These are phyloP conservation scores for Drosophila meridiana DNA, from an alignment of 2,888 invertebrate genomes.

Conservation along the genomic window DNA sequence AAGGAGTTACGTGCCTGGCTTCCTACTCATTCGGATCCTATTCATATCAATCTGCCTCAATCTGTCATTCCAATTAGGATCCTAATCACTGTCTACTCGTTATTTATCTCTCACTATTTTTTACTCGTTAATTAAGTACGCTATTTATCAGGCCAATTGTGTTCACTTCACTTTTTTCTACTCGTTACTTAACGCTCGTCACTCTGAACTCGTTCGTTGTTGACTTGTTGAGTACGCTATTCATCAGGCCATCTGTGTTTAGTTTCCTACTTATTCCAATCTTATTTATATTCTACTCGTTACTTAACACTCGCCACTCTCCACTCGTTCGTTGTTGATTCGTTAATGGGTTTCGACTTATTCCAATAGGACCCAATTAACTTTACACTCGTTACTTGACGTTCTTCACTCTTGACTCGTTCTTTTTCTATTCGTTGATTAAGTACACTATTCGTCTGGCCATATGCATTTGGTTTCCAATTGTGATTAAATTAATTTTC, in stretches of 20 bases:
- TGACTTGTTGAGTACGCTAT: not conserved
- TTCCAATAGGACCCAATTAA: too few relatives aligned
- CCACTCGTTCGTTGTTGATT: too few relatives aligned
- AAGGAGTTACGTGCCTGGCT: constrained; percentile 3
- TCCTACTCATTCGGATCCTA: not conserved
- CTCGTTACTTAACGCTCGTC: too few relatives aligned
- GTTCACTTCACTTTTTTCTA: too few relatives aligned
- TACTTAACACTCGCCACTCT: too few relatives aligned
- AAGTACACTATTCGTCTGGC: too few relatives aligned
- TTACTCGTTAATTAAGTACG: not conserved
- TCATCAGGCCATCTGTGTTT: not conserved
- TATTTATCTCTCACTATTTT: not conserved
- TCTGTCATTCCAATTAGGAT: not conserved
- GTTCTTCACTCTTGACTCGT: not conserved
- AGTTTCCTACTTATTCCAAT: not conserved
- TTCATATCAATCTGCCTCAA: not conserved
- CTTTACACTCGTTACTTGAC: not conserved
- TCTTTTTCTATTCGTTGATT: not conserved
- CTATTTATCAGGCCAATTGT: not conserved
- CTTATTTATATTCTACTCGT: too few relatives aligned
- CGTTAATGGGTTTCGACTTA: too few relatives aligned
- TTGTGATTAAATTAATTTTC: not conserved
- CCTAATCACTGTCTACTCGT: not conserved
- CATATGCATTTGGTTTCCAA: too few relatives aligned
- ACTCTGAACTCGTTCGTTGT: too few relatives aligned